Evolutionary conservation across 2,797 vertebrate genomes (phyloP).

Genomic region (Champsocephalus gunnari): DNA sequence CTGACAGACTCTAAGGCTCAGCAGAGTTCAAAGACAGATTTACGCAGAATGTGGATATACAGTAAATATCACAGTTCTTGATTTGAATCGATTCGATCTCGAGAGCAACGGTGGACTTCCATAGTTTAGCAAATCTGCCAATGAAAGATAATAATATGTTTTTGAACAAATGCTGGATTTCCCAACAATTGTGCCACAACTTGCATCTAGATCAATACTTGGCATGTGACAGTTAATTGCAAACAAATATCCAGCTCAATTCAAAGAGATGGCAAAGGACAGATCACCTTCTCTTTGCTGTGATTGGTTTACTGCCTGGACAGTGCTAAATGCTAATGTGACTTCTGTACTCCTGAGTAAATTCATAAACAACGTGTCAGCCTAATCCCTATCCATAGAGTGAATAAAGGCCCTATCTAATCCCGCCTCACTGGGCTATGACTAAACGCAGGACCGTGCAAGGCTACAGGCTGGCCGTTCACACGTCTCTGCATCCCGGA

Average conservation of each 20-base stretch:
- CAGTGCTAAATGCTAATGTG: constrained; percentile 27
- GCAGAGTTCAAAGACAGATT: constrained; percentile 40
- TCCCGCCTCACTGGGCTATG: constrained; percentile 45
- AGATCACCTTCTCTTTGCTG: constrained; percentile 12
- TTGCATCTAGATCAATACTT: constrained; percentile 36
- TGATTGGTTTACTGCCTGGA: constrained; percentile 21
- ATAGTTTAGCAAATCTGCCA: constrained; percentile 39
- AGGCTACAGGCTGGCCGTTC: constrained; percentile 17
- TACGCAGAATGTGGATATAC: constrained; percentile 12
- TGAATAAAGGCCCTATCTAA: constrained; percentile 54
- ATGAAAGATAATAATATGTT: constrained; percentile 50
- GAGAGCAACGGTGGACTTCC: constrained; percentile 19
- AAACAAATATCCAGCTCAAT: constrained; percentile 44
- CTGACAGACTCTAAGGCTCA: constrained; percentile 19
- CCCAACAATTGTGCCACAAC: background rate
- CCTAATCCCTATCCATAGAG: constrained; percentile 48
- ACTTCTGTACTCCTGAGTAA: constrained; percentile 29
- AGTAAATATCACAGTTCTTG: constrained; percentile 13
- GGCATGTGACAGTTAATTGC: constrained; percentile 46
- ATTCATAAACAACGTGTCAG: constrained; percentile 56
- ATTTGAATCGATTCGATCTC: constrained; percentile 36
- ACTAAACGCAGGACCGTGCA: constrained; percentile 31
- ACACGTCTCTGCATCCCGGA: constrained; percentile 11
- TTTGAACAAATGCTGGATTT: constrained; percentile 7
- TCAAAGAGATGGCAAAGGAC: constrained; percentile 43